Conservation (phyloP, 2,113 vertebrate genomes). For the Cebidichthys violaceus region DNA sequence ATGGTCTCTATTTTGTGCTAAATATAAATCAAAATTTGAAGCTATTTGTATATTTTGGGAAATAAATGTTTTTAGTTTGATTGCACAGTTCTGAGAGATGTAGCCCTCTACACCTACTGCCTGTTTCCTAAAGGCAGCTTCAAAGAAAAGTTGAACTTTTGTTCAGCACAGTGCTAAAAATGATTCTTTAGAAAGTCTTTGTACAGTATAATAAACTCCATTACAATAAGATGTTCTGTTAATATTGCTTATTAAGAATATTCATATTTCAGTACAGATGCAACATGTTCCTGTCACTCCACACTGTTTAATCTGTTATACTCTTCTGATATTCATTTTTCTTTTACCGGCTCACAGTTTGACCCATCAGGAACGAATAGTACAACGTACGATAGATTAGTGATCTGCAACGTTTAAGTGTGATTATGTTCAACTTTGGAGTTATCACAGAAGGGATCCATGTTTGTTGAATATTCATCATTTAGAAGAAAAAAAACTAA, state of each 20-base stretch:
- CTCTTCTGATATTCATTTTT: not conserved
- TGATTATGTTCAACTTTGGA: not conserved
- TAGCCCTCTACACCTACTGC: not conserved
- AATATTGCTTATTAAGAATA: not conserved
- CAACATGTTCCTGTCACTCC: not conserved
- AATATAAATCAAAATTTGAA: not conserved
- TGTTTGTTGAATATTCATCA: constrained; percentile 1
- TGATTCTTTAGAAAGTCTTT: not conserved
- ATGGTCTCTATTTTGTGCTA: not conserved
- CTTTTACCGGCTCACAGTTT: not conserved
- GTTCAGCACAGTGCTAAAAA: not conserved
- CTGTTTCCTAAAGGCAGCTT: not conserved
- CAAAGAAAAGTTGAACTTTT: not conserved
- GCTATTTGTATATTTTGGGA: not conserved
- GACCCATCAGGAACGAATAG: not conserved
- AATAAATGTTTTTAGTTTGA: not conserved
- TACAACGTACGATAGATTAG: not conserved
- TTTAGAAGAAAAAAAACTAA: not conserved
- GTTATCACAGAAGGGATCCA: not conserved
- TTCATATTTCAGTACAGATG: not conserved
- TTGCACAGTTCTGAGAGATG: not conserved
- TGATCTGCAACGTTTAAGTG: not conserved
- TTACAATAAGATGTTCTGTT: not conserved
- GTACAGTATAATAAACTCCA: not conserved
- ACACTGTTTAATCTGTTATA: not conserved